Conservation (phyloP, 1,140 invertebrate species). For the Ceratosolen fusciceps region DNA sequence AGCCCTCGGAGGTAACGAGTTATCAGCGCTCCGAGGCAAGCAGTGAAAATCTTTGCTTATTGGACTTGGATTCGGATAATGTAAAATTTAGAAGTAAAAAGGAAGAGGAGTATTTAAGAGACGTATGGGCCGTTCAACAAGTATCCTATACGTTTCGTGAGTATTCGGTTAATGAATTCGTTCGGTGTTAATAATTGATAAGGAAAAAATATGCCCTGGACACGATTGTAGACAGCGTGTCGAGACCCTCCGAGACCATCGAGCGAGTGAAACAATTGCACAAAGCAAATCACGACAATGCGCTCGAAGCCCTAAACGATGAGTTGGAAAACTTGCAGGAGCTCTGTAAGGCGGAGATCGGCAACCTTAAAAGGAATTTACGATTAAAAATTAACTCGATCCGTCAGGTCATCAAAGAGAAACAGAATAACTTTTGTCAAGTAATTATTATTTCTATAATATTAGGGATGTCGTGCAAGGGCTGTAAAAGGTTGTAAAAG, state of each 20-base stretch:
- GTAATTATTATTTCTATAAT: too few relatives aligned
- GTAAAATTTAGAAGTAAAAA: background rate
- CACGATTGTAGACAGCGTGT: constrained; percentile 37
- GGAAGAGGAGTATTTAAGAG: constrained; percentile 39
- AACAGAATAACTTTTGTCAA: constrained; percentile 24
- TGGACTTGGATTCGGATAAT: background rate
- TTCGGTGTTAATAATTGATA: background rate
- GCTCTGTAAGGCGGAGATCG: background rate
- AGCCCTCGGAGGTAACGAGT: background rate
- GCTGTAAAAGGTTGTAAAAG: background rate
- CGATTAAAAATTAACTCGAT: constrained; percentile 20
- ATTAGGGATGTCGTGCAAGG: too few relatives aligned
- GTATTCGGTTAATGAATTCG: background rate
- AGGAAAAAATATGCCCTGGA: background rate
- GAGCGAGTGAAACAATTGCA: constrained; percentile 3
- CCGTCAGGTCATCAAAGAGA: background rate
- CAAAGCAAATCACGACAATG: constrained; percentile 15
- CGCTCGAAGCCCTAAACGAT: constrained; percentile 3
- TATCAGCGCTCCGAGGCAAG: background rate
- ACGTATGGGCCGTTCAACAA: constrained; percentile 42
- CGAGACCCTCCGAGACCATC: constrained; percentile 46
- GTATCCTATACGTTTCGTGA: constrained; percentile 46
- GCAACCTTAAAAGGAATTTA: constrained; percentile 12
- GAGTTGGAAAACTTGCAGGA: constrained; percentile 25
- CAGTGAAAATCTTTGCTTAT: background rate